Percentiles rank a stretch among this genome's conserved stretches.
Conservation (phyloP, 1,140 invertebrate species). For the Polypedilum vanderplanki region DNA sequence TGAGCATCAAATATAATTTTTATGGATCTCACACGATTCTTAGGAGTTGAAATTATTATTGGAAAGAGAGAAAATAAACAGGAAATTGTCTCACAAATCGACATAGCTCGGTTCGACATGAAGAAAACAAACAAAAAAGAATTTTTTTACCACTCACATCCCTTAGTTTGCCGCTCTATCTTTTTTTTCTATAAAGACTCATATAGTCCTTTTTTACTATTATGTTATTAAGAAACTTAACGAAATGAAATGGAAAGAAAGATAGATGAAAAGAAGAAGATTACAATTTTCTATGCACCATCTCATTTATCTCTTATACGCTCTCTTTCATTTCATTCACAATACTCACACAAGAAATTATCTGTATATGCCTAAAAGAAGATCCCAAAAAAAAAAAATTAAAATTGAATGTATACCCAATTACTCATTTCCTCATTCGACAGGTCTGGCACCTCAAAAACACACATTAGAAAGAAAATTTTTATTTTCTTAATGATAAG, state of each 20-base stretch:
- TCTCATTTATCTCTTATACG: not conserved
- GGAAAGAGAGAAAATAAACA: not conserved
- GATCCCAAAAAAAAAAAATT: not conserved
- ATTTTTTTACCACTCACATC: slow-evolving; percentile 13
- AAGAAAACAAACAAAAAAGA: not conserved
- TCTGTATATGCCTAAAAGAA: not conserved
- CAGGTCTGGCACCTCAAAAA: not conserved
- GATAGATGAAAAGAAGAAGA: slow-evolving; percentile 10
- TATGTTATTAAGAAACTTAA: not conserved
- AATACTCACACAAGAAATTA: not conserved
- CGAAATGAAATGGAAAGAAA: not conserved
- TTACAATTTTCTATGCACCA: slow-evolving; percentile 6
- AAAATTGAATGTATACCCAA: slow-evolving; percentile 1
- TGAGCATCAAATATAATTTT: not conserved
- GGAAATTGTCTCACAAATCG: not conserved
- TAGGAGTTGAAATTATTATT: too few species aligned
- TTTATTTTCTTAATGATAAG: slow-evolving; percentile 14
- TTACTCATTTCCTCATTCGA: slow-evolving; percentile 15
- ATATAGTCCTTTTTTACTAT: slow-evolving; percentile 8
- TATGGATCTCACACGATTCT: not conserved
- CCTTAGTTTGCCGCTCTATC: not conserved
- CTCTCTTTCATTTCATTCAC: slow-evolving; percentile 15
- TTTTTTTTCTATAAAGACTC: not conserved
- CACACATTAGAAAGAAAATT: not conserved
- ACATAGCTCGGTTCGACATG: not conserved